Evolutionary conservation across 2,797 vertebrate species (phyloP).

Genomic region (Muraenolepis orangiensis): DNA sequence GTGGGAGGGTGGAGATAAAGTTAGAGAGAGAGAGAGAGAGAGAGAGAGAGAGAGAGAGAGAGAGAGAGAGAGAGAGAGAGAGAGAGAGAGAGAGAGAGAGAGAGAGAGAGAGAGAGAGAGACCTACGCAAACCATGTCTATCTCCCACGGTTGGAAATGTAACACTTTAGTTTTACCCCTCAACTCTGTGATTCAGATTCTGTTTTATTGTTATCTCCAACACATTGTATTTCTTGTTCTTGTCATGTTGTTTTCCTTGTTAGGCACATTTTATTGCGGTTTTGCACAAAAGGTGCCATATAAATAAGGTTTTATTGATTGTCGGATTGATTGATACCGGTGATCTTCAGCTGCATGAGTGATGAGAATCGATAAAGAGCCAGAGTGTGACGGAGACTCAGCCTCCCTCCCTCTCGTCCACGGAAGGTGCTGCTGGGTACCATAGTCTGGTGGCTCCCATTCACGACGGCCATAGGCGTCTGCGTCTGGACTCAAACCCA

Average conservation of each 20-base stretch:
- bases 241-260: not conserved
- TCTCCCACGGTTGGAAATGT: no score
- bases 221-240: not conserved
- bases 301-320: not conserved
- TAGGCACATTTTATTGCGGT: not conserved
- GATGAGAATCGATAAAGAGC: slow-evolving; percentile 25
- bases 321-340: slow-evolving; percentile 25
- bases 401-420: not conserved
- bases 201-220: not conserved
- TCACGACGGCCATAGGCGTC: not conserved
- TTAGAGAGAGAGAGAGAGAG: no score
- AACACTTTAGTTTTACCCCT: no score
- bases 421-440: not conserved
- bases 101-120: no score
- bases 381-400: not conserved
- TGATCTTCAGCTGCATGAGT: slow-evolving; percentile 63
- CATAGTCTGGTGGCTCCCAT: not conserved
- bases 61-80: no score
- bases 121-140: no score
- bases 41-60: no score
- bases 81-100: not conserved
- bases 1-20: not conserved
- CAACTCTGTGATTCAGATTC: not conserved
- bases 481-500: not conserved
- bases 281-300: not conserved